Base-by-base conservation (phyloP, 2,113 vertebrate genomes). In the Poecile atricapillus region DNA sequence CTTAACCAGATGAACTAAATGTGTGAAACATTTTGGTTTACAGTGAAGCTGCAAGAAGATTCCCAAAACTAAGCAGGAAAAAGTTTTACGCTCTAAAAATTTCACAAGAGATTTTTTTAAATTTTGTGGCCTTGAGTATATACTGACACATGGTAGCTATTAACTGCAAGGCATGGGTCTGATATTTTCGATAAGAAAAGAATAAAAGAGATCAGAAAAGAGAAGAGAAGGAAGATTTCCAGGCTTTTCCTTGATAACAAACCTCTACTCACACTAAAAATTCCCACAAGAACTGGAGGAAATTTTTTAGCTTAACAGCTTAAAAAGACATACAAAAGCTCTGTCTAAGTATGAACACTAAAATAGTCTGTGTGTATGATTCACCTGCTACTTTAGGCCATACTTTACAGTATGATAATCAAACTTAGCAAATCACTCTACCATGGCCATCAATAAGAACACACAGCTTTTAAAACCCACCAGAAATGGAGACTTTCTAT, bases 131-230 rank as follows among this genome's bases (percentile, higher is more conserved):
- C 67, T 80, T 77, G 53, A 83, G 65, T 9, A 22, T 69, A n/a
- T 39, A 30, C 8, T 5, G 27, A 83, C 91, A 87, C 47, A 75
- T 93, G 89, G 81, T 84, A 87, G 50, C 53, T 91, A 94, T 93
- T 88, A 93, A 11, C 63, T 68, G 23, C 35, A 73, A 83, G 43
- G 41, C 58, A 46, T 35, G 41, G 62, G 41, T 89, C 52, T 53
- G 67, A 77, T 94, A 73, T 60, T 50, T 91, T 97, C 56, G 78
- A 65, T 83, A 91, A 82, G 19, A 53, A 81, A 87, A 82, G 23
- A 92, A 84, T 79, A 82, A 86, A 75, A 78, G 41, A 55, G 43
- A 89, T 35, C 9, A 80, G 49, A 64, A 94, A 71, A 92, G 47
- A 59, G 64, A 94, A 41, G 7, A 64, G 31, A 71, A 43, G 35